These are phyloP conservation scores for Himalopsyche phryganea DNA, from an alignment of 1,140 invertebrate species.

Conservation along the genomic window DNA sequence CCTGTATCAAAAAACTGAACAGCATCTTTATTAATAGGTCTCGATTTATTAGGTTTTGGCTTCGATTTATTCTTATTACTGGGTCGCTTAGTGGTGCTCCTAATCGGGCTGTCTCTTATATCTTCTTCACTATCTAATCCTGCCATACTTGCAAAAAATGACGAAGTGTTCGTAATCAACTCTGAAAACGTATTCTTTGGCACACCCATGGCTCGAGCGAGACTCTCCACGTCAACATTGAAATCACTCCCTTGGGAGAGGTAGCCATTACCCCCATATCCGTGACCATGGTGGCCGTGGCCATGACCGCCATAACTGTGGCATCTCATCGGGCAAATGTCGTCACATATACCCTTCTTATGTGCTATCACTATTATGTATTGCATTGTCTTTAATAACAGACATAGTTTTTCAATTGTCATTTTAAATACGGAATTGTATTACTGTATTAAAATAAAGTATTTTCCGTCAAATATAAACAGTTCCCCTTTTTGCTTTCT, in stretches of 20 bases:
- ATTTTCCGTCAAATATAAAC: too few relatives aligned
- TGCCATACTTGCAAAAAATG: too few relatives aligned
- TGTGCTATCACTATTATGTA: conserved; percentile 27
- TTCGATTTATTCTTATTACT: too few relatives aligned
- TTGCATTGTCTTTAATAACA: conserved; percentile 30
- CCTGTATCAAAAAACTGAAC: conserved; percentile 24
- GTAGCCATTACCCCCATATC: conserved; percentile 3
- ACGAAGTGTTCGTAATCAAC: conserved; percentile 4
- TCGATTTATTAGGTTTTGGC: too few relatives aligned
- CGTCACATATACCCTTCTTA: conserved; percentile 27
- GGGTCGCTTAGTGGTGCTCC: too few relatives aligned
- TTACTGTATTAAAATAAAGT: background rate
- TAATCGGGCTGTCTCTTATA: too few relatives aligned
- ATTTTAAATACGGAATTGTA: conserved; percentile 3
- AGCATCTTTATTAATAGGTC: conserved; percentile 18
- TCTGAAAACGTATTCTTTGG: conserved; percentile 23
- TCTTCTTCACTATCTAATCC: too few relatives aligned
- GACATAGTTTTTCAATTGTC: conserved; percentile 28
- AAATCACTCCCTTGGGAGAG: conserved; percentile 1
- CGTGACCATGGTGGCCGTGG: conserved; percentile 8
- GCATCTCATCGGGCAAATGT: conserved; percentile 29
- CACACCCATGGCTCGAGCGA: conserved; percentile 28
- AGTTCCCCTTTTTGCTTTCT: too few relatives aligned
- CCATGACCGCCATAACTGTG: conserved; percentile 8
- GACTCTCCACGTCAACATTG: conserved; percentile 25